Conservation (phyloP, 92 coral and sea anemone species). For the Siderastrea radians region DNA sequence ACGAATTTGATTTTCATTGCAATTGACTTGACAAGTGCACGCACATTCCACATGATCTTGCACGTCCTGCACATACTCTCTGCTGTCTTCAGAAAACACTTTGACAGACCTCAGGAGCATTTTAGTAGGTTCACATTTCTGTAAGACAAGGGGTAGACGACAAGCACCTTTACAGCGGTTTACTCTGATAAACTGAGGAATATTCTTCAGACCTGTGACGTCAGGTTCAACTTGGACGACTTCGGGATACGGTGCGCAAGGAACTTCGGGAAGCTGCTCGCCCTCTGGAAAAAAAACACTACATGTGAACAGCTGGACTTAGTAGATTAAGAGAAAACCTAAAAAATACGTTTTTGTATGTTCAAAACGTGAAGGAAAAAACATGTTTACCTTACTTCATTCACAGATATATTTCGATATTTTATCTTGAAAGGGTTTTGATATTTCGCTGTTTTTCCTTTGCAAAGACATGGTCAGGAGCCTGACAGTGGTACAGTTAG, state of each 20-base stretch:
- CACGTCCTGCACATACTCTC: not conserved
- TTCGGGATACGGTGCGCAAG: not conserved
- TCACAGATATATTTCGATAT: no score
- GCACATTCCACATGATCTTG: constrained; percentile 1
- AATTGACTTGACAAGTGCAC: constrained; percentile 5
- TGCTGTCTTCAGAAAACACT: not conserved
- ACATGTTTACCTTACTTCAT: no score
- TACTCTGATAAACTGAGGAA: constrained; percentile 28
- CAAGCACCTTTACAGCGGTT: constrained; percentile 31
- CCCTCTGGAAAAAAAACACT: not conserved
- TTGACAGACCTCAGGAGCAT: not conserved
- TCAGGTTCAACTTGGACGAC: constrained; percentile 25
- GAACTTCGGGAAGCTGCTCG: not conserved
- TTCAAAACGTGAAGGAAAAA: no score
- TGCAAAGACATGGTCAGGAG: no score
- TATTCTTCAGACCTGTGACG: not conserved
- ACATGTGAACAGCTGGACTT: not conserved
- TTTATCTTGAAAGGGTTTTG: no score
- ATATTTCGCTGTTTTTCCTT: no score
- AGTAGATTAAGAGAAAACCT: not conserved
- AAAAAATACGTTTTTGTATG: not conserved
- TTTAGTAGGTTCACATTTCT: not conserved
- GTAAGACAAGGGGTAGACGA: not conserved
- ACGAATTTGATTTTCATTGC: not conserved
- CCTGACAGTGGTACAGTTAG: no score